Conservation (phyloP, 2,797 vertebrate species). For the Microctenopoma steveboyesi region DNA sequence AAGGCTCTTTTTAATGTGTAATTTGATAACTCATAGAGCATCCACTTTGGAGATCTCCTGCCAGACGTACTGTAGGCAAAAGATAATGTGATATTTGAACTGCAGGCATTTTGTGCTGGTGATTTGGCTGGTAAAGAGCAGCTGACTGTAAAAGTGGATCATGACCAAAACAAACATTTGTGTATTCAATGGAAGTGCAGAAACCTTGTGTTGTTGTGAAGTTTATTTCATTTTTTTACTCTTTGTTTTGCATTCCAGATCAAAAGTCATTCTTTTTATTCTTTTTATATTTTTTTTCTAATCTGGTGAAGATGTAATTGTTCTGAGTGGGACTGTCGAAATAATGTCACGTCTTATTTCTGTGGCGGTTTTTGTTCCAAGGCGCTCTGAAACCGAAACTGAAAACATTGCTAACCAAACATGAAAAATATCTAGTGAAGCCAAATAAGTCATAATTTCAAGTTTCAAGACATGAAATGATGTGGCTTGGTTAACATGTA, state of each 20-base stretch:
- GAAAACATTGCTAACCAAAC: conserved; percentile 98
- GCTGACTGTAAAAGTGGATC: conserved; percentile 90
- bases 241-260: conserved; percentile 76
- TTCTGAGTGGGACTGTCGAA: conserved; percentile 90
- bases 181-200: conserved; percentile 97
- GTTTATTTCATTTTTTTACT: conserved; percentile 68
- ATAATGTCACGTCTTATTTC: conserved; percentile 89
- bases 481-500: conserved; percentile 96
- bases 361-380: conserved; percentile 73
- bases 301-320: conserved; percentile 93
- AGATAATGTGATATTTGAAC: conserved; percentile 56
- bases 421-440: conserved; percentile 99
- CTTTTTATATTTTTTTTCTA: conserved; percentile 78
- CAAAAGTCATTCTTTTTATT: conserved; percentile 73
- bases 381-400: conserved; percentile 92
- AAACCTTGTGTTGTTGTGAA: conserved; percentile 91
- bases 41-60: conserved; percentile 88
- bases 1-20: conserved; percentile 87
- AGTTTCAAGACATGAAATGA: conserved; percentile 93
- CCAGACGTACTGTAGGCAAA: conserved; percentile 64
- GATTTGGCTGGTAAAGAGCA: conserved; percentile 88
- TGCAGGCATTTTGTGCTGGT: conserved; percentile 62
- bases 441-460: conserved; percentile 99
- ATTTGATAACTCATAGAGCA: conserved; percentile 84
- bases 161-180: conserved; percentile 95